phyloP scores from a whole-genome alignment of 2,888 invertebrate genomes.

The Trissoscelio sp. region DNA sequence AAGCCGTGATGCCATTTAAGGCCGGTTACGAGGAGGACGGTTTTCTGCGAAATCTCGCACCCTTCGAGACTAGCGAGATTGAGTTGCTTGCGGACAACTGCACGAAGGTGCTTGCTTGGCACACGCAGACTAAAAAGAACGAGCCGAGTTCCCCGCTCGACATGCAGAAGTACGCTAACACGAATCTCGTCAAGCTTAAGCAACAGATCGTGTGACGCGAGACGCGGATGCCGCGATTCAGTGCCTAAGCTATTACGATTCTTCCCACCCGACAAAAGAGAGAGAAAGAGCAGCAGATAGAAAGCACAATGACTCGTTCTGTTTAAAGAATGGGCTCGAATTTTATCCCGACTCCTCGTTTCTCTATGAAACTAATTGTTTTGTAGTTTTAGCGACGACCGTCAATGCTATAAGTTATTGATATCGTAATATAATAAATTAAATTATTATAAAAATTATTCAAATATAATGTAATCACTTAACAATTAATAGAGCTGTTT shows the following conservation, averaged over 20 bases:
- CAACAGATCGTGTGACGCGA: constrained; percentile 84
- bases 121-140: constrained; percentile 89
- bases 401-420: too few species aligned
- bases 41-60: constrained; percentile 88
- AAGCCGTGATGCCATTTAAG: constrained; percentile 89
- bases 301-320: constrained; percentile 43
- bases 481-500: too few species aligned
- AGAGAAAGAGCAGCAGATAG: constrained; percentile 24
- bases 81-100: constrained; percentile 91
- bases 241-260: constrained; percentile 67
- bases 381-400: neutral
- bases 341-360: neutral
- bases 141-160: constrained; percentile 86
- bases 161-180: constrained; percentile 85
- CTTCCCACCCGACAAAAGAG: constrained; percentile 59
- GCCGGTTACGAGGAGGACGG: constrained; percentile 92
- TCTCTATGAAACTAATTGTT: neutral
- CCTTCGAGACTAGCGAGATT: constrained; percentile 87
- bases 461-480: too few species aligned
- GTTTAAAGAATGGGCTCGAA: constrained; percentile 44
- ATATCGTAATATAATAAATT: too few species aligned
- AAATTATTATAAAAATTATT: too few species aligned
- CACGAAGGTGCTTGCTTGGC: constrained; percentile 89
- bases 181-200: constrained; percentile 86
- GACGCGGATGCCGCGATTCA: constrained; percentile 54